These are phyloP conservation scores for Ifrita kowaldi DNA, from an alignment of 2,113 vertebrate species.

Conservation along the genomic window DNA sequence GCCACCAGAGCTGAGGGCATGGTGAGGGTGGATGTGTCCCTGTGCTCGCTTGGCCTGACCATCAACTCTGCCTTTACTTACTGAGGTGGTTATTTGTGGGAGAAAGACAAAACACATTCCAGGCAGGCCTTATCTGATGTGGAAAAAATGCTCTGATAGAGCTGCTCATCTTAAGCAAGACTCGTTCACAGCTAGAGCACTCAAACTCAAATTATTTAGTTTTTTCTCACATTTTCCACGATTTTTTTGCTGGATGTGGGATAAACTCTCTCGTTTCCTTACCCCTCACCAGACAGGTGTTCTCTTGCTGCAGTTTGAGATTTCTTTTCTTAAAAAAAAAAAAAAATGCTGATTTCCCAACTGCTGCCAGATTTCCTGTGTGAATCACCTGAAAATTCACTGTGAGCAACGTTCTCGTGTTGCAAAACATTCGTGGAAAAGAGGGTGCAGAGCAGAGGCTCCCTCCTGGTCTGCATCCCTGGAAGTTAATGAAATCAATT, in stretches of 20 bases:
- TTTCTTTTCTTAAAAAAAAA: background rate
- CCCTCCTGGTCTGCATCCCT: background rate
- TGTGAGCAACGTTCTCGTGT: background rate
- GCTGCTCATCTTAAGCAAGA: background rate
- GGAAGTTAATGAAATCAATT: background rate
- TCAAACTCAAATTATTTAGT: background rate
- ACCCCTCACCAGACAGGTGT: background rate
- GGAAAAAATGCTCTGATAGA: background rate
- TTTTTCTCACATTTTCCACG: rapidly evolving
- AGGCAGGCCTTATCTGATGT: background rate
- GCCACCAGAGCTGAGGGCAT: background rate
- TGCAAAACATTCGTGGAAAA: background rate
- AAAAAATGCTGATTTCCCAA: background rate
- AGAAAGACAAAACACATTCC: background rate
- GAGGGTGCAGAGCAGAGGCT: background rate
- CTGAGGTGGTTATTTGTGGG: background rate
- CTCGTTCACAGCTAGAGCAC: background rate
- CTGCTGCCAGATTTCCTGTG: background rate
- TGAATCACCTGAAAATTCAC: background rate
- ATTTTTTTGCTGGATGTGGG: background rate
- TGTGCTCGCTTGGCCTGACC: background rate
- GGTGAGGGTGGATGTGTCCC: background rate
- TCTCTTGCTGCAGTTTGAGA: background rate
- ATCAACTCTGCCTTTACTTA: rapidly evolving
- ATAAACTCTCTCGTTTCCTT: background rate